Evolutionary conservation across 2,888 invertebrate species (phyloP).

Genomic region (Lomographa bimaculata): DNA sequence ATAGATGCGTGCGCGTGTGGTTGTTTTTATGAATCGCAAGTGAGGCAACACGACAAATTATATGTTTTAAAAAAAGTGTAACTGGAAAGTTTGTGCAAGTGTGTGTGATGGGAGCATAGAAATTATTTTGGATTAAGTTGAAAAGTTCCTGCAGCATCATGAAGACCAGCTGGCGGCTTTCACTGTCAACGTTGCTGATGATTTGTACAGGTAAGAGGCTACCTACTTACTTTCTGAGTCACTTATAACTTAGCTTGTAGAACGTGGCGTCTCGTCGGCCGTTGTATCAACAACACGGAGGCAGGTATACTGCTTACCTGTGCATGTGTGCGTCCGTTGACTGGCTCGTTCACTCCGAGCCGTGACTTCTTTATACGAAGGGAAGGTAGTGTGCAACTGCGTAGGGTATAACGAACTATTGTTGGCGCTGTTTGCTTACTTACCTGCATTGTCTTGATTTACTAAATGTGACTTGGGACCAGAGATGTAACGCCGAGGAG

Average conservation of each 20-base stretch:
- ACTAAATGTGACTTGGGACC: no score
- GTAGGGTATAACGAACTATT: conserved; percentile 24
- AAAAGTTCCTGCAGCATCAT: conserved; percentile 69
- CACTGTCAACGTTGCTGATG: conserved; percentile 73
- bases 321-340: conserved; percentile 47
- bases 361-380: conserved; percentile 19
- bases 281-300: conserved; percentile 49
- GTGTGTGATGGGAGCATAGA: conserved; percentile 64
- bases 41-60: conserved; percentile 13
- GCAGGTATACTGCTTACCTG: conserved; percentile 31
- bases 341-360: conserved; percentile 26
- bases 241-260: conserved; percentile 52
- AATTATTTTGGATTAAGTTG: conserved; percentile 55
- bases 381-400: conserved; percentile 15
- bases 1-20: conserved; percentile 41
- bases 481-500: no score
- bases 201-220: conserved; percentile 78
- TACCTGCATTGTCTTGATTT: conserved; percentile 20
- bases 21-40: conserved; percentile 35
- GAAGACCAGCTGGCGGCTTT: conserved; percentile 73
- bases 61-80: conserved; percentile 26
- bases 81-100: conserved; percentile 34
- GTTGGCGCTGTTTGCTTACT: conserved; percentile 17
- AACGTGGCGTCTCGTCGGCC: conserved; percentile 40
- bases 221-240: conserved; percentile 70